Evolutionary conservation across 2,888 invertebrate genomes (phyloP).

Genomic region (Junonia oenone): DNA sequence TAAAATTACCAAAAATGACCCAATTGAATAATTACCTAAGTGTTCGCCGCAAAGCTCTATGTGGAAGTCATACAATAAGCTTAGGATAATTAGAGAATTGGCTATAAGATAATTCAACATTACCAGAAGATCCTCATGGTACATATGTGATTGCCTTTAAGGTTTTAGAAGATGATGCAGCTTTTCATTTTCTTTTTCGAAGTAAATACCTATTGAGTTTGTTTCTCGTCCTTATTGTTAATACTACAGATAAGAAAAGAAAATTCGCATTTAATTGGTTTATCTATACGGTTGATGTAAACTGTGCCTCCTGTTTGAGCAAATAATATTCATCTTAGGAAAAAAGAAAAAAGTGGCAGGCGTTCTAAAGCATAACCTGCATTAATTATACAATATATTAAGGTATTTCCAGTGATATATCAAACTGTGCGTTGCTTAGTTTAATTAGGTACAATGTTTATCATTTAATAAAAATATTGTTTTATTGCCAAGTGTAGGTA

Average conservation of each 20-base stretch:
- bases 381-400: slow-evolving; percentile 7
- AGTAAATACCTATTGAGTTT: neutral
- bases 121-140: neutral
- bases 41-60: neutral
- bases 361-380: slow-evolving; percentile 6
- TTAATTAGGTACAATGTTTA: too few species aligned
- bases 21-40: neutral
- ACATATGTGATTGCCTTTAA: neutral
- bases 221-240: too few species aligned
- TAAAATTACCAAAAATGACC: neutral
- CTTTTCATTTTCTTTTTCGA: neutral
- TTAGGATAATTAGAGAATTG: slow-evolving; percentile 1
- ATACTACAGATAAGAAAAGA: too few species aligned
- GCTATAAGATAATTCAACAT: neutral
- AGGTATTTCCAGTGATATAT: too few species aligned
- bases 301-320: slow-evolving; percentile 19
- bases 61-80: neutral
- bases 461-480: too few species aligned
- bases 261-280: slow-evolving; percentile 4
- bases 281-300: slow-evolving; percentile 24
- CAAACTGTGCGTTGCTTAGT: too few species aligned
- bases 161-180: neutral
- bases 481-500: too few species aligned
- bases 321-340: slow-evolving; percentile 12
- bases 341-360: slow-evolving; percentile 11